Evolutionary conservation across 2,888 invertebrate species (phyloP).

Genomic region (Sinopyrophorus schimmeli): DNA sequence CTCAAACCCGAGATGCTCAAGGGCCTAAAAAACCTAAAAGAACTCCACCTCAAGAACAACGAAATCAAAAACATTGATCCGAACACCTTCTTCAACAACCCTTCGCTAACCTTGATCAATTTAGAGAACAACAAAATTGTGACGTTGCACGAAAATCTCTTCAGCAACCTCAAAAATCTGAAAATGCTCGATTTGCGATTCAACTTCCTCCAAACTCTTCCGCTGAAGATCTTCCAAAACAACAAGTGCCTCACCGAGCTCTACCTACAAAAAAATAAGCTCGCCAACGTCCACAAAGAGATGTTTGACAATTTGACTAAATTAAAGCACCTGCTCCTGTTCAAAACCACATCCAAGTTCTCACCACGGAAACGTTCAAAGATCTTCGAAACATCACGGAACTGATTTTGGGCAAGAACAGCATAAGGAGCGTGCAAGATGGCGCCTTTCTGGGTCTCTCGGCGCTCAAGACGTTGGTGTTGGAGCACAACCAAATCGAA

Average conservation of each 20-base stretch:
- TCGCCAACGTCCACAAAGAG: background rate
- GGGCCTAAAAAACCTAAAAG: background rate
- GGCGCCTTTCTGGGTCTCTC: constrained; percentile 1
- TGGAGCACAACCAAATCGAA: constrained; percentile 8
- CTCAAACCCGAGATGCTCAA: background rate
- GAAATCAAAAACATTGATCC: background rate
- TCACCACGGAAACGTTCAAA: constrained; percentile 6
- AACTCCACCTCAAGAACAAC: background rate
- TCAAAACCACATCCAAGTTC: background rate
- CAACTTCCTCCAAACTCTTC: background rate
- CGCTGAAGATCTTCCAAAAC: background rate
- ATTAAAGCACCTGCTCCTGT: background rate
- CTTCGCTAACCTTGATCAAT: background rate
- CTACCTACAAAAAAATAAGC: background rate
- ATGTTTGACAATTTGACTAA: background rate
- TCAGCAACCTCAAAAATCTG: background rate
- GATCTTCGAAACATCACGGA: background rate
- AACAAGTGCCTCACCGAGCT: background rate
- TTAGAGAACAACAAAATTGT: background rate
- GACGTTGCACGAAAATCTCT: background rate
- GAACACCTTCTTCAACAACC: background rate
- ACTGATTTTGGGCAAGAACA: background rate
- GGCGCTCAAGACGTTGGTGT: background rate
- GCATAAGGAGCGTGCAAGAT: background rate
- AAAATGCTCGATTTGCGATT: background rate